Conservation (phyloP, 2,113 vertebrate genomes). For the Dinomys branickii region DNA sequence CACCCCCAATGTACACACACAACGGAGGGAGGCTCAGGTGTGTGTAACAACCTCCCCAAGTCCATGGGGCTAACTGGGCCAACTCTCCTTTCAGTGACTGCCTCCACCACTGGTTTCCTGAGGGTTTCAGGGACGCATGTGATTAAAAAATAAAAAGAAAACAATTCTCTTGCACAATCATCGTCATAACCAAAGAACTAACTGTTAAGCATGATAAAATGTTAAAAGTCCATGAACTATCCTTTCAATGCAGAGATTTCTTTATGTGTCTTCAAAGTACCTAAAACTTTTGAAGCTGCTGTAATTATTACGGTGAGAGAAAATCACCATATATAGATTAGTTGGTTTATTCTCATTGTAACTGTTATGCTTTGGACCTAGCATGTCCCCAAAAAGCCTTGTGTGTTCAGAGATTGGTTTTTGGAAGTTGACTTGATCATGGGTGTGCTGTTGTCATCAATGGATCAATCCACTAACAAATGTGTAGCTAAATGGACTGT, state of each 20-base stretch:
- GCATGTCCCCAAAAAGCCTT: not conserved
- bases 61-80: not conserved
- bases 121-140: not conserved
- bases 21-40: not conserved
- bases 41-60: not conserved
- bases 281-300: not conserved
- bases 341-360: not conserved
- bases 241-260: not conserved
- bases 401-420: not conserved
- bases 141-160: too few relatives aligned
- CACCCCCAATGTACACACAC: not conserved
- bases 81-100: accelerated
- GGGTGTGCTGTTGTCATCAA: not conserved
- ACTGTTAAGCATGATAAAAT: not conserved
- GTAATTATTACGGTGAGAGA: not conserved
- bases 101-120: not conserved
- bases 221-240: not conserved
- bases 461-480: not conserved
- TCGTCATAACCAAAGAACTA: not conserved
- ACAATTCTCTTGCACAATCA: not conserved
- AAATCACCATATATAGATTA: not conserved
- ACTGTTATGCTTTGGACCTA: not conserved
- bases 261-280: not conserved
- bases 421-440: not conserved
- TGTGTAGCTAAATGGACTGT: not conserved